Conservation (phyloP, 1,140 invertebrate species). For the Orchestia grillus region DNA sequence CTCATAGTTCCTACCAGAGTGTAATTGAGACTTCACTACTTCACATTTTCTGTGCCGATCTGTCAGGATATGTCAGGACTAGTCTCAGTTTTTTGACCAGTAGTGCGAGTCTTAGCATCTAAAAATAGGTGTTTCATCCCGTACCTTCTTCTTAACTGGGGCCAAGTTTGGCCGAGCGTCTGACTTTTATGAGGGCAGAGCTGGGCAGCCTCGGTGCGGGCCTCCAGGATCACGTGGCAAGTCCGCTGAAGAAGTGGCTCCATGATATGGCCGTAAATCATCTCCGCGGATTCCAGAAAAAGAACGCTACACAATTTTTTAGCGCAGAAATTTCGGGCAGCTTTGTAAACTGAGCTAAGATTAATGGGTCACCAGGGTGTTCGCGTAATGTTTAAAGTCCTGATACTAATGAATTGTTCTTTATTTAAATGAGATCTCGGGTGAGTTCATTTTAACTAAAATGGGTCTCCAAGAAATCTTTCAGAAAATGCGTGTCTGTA, state of each 20-base stretch:
- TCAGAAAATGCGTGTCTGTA: too few species aligned
- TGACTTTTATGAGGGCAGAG: not conserved
- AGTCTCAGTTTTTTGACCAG: not conserved
- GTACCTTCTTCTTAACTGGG: not conserved
- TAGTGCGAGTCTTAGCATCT: not conserved
- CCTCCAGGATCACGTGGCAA: not conserved
- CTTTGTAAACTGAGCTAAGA: not conserved
- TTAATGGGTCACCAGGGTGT: not conserved
- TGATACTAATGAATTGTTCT: not conserved
- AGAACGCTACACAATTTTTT: not conserved
- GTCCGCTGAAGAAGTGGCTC: not conserved
- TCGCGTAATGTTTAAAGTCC: not conserved
- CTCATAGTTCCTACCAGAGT: not conserved
- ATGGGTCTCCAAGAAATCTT: too few species aligned
- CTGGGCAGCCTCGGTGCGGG: not conserved
- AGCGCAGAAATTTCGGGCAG: not conserved
- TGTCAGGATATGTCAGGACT: not conserved
- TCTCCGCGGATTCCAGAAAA: not conserved
- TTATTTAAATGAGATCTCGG: not conserved
- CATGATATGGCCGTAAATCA: not conserved
- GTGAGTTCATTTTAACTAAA: not conserved
- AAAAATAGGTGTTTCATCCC: not conserved
- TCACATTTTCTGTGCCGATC: not conserved
- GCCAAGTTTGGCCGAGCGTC: not conserved
- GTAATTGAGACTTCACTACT: not conserved